A percentile compares a stretch with the other conserved stretches of the same genome.
phyloP scores from a whole-genome alignment of 92 coral and sea anemone genomes.

The Porites cylindrica region DNA sequence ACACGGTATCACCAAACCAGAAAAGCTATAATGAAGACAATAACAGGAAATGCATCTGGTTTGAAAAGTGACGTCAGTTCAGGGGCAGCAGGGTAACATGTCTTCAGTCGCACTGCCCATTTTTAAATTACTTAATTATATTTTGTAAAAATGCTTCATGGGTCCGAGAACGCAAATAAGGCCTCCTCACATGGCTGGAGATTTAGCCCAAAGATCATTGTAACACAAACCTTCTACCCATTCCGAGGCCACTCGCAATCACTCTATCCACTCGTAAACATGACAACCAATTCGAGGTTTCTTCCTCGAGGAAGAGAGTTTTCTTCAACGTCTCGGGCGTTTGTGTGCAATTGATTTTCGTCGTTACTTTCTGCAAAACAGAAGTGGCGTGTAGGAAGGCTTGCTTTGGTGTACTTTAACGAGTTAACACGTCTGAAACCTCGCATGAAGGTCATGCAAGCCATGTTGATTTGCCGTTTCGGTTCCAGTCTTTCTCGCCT shows the following conservation, averaged over 20 bases:
- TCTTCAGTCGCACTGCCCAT: too few relatives aligned
- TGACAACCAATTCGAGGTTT: slow-evolving; percentile 59
- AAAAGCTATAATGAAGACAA: too few relatives aligned
- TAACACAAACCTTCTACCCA: slow-evolving; percentile 67
- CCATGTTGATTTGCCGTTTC: not conserved
- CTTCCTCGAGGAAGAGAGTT: slow-evolving; percentile 26
- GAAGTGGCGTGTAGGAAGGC: not conserved
- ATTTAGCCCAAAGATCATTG: not conserved
- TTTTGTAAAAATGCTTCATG: too few relatives aligned
- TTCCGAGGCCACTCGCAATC: slow-evolving; percentile 65
- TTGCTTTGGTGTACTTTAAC: not conserved
- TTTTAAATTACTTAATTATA: too few relatives aligned
- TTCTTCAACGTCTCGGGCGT: not conserved
- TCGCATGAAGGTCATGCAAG: not conserved
- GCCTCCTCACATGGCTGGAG: too few relatives aligned
- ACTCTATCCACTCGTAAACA: slow-evolving; percentile 72
- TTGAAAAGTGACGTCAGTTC: too few relatives aligned
- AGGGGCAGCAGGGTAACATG: too few relatives aligned
- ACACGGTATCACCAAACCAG: too few relatives aligned
- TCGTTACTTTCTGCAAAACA: not conserved
- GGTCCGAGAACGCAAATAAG: too few relatives aligned
- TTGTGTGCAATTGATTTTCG: not conserved
- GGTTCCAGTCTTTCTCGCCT: slow-evolving; percentile 8
- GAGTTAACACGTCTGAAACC: not conserved
- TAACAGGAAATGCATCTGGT: too few relatives aligned